Conservation (phyloP, 2,797 vertebrate species). For the Muscicapa comitata region DNA sequence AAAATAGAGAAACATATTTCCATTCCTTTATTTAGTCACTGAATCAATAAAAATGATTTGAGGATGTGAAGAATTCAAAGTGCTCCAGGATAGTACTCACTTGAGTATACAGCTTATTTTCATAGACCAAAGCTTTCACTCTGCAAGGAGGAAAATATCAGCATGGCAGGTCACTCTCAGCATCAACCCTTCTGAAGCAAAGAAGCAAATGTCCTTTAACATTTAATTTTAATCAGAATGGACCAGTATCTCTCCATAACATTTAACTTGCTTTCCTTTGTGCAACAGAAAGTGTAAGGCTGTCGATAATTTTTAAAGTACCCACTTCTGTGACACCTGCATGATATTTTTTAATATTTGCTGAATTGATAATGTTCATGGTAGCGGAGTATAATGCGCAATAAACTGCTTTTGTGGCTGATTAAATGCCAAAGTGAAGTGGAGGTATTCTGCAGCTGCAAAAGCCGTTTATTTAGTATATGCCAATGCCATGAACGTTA, state of each 20-base stretch:
- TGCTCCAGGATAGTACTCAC: neutral
- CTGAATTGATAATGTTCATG: constrained; percentile 75
- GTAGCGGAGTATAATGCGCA: constrained; percentile 64
- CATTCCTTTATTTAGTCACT: constrained; percentile 38
- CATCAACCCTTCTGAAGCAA: neutral
- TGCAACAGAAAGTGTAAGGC: neutral
- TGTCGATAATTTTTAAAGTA: constrained; percentile 31
- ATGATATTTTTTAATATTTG: constrained; percentile 69
- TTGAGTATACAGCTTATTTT: constrained; percentile 30
- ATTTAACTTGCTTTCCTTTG: constrained; percentile 39
- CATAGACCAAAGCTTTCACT: neutral
- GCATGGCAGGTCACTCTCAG: neutral
- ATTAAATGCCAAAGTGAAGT: constrained; percentile 75
- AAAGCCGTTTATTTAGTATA: constrained; percentile 71
- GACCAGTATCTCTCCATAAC: neutral
- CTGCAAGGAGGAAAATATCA: constrained; percentile 12
- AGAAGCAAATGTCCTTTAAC: neutral
- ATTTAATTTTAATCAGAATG: constrained; percentile 28
- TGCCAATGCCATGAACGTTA: constrained; percentile 72
- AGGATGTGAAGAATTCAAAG: constrained; percentile 20
- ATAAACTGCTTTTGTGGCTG: constrained; percentile 77
- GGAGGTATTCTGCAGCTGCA: constrained; percentile 64
- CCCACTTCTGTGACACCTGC: constrained; percentile 38
- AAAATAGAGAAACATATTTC: constrained; percentile 43
- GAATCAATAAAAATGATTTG: constrained; percentile 54